These are phyloP conservation scores for Pogonocherus hispidulus DNA, from an alignment of 2,888 invertebrate species.

Conservation along the genomic window DNA sequence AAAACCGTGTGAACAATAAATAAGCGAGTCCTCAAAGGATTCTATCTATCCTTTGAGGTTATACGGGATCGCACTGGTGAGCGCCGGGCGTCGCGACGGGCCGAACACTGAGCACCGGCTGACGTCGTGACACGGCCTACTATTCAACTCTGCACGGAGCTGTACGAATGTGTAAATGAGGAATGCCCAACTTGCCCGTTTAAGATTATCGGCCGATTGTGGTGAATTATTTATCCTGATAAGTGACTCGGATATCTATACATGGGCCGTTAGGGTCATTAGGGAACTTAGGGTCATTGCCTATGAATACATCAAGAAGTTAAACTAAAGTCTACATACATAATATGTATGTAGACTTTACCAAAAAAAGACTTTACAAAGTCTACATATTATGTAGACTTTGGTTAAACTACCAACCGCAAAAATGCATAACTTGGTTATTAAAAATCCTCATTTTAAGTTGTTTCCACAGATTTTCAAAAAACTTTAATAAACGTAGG, in stretches of 20 bases:
- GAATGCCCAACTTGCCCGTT: not conserved
- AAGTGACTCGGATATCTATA: not conserved
- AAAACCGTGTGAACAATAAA: slow-evolving; percentile 5
- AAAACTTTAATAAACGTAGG: too few relatives aligned
- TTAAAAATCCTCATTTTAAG: too few relatives aligned
- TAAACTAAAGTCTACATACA: too few relatives aligned
- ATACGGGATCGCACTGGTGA: slow-evolving; percentile 2
- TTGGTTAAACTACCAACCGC: too few relatives aligned
- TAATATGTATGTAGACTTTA: too few relatives aligned
- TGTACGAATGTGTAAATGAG: slow-evolving; percentile 17
- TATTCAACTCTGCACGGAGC: slow-evolving; percentile 4
- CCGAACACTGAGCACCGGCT: slow-evolving; percentile 13
- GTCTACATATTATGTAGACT: too few relatives aligned
- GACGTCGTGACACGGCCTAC: slow-evolving; percentile 8
- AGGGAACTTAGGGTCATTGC: too few relatives aligned
- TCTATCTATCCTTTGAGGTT: slow-evolving; percentile 2
- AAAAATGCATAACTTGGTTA: too few relatives aligned
- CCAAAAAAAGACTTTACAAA: too few relatives aligned
- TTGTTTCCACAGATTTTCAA: too few relatives aligned
- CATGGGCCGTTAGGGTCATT: too few relatives aligned
- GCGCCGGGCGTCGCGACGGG: slow-evolving; percentile 25
- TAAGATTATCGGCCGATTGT: slow-evolving; percentile 15
- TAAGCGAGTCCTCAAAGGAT: not conserved
- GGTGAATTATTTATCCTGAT: slow-evolving; percentile 1
- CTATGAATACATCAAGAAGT: too few relatives aligned